Evolutionary conservation across 2,888 invertebrate genomes (phyloP), one percentile per base, ranked within the genome.

Genomic region (Ptychoptera contaminata): DNA sequence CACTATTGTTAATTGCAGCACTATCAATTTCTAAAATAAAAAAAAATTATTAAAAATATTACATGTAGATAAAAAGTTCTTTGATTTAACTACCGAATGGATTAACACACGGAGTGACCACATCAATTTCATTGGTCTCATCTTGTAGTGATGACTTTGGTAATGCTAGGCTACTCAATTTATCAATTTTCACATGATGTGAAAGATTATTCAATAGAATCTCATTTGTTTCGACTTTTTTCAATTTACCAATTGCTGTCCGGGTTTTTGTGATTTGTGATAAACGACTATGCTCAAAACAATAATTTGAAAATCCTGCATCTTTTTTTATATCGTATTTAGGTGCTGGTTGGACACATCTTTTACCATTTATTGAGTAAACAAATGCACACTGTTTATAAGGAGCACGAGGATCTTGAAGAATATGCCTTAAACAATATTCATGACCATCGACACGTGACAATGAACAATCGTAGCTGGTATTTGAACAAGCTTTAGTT

Each of bases 341-440:
- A 0, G 81, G 79, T 2, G 87, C 83, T 0, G 90, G 81, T 56
- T 80, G 73, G n/a, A 72, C 66, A 59, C 92, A 92, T 48, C 82
- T 71, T 51, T 81, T 78, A 0, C 79, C 80, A 49, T 77, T 82
- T 43, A 72, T 73, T 29, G 74, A 54, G 60, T 74, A 74, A 50
- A 80, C 69, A 60, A 75, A 82, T 0, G 74, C 69, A 59, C 94
- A 96, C 52, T 82, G 85, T 49, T 77, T 78, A 61, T 77, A 96
- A 0, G 91, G 90, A 1, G 92, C 87, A 10, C 67, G 72, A 7
- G 81, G 74, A 60, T 94, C 93, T 53, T 80, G 76, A 42, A 92
- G 66, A 49, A 93, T 86, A 55, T 94, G 94, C 4, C 79, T 72
- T 5, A 76, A 70, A 58, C 93, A 94, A 62, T 77, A 86, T 48